phyloP scores from a whole-genome alignment of 1,140 invertebrate species.

The Popillia japonica region DNA sequence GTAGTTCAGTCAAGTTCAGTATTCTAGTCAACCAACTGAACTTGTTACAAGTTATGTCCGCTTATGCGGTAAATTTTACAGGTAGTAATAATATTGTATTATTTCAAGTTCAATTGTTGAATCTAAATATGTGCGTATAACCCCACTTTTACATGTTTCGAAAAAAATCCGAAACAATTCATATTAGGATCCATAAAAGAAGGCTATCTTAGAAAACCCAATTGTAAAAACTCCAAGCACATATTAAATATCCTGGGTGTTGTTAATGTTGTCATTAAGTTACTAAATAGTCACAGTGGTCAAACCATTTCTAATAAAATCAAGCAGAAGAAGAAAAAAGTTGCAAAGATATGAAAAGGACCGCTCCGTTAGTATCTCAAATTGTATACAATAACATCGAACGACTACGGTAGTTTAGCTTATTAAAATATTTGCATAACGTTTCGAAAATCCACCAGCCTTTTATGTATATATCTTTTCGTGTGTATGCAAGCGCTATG shows the following conservation, averaged over 20 bases:
- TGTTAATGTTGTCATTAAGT: neutral
- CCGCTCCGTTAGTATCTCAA: neutral
- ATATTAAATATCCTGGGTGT: neutral
- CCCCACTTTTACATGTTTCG: too few species aligned
- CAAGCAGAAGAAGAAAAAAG: neutral
- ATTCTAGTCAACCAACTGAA: too few species aligned
- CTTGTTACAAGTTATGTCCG: too few species aligned
- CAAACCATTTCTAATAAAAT: neutral
- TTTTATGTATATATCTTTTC: neutral
- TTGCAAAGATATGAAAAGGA: neutral
- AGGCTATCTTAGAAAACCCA: neutral
- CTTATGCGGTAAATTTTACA: too few species aligned
- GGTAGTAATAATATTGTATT: too few species aligned
- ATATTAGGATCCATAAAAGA: too few species aligned
- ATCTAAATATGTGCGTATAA: too few species aligned
- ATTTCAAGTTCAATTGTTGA: too few species aligned
- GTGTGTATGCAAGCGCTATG: conserved; percentile 9
- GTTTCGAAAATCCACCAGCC: neutral
- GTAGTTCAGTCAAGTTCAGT: too few species aligned
- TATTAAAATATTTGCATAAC: conserved; percentile 8
- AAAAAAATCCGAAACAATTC: too few species aligned
- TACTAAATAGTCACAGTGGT: neutral
- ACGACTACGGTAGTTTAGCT: neutral
- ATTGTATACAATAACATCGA: neutral
- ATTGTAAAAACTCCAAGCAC: neutral